phyloP scores from a whole-genome alignment of 2,797 vertebrate species.

The Poecilia velifera region DNA sequence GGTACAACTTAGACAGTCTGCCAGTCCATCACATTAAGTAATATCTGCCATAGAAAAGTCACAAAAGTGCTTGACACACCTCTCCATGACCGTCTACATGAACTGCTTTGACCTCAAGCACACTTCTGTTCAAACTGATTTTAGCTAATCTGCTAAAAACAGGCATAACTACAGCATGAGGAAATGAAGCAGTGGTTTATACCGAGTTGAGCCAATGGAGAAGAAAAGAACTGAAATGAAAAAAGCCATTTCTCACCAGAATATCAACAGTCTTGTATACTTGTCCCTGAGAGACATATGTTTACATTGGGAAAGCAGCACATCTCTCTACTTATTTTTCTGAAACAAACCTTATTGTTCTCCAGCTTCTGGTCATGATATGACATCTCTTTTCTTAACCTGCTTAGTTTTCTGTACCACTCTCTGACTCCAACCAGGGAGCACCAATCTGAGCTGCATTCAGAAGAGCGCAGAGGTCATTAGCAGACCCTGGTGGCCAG shows the following conservation, averaged over 20 bases:
- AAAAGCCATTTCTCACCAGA: background rate
- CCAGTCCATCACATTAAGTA: background rate
- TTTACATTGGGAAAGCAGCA: background rate
- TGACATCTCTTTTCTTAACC: background rate
- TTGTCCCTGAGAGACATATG: background rate
- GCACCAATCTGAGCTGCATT: background rate
- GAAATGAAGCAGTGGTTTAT: background rate
- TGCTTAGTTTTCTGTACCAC: background rate
- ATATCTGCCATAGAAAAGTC: background rate
- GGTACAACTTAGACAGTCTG: background rate
- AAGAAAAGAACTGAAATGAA: background rate
- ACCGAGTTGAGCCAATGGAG: background rate
- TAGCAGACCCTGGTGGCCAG: background rate
- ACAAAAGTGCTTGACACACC: background rate
- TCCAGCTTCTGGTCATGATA: background rate
- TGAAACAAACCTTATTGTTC: background rate
- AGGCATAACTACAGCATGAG: background rate
- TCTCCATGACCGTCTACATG: background rate
- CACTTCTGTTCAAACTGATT: background rate
- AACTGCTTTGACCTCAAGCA: background rate
- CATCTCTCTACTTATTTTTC: background rate
- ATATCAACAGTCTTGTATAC: background rate
- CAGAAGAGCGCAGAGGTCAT: background rate
- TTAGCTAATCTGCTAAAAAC: background rate
- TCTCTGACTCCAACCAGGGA: background rate